These are phyloP conservation scores for Trematomus loennbergii DNA, from an alignment of 2,113 vertebrate species.

Conservation along the genomic window DNA sequence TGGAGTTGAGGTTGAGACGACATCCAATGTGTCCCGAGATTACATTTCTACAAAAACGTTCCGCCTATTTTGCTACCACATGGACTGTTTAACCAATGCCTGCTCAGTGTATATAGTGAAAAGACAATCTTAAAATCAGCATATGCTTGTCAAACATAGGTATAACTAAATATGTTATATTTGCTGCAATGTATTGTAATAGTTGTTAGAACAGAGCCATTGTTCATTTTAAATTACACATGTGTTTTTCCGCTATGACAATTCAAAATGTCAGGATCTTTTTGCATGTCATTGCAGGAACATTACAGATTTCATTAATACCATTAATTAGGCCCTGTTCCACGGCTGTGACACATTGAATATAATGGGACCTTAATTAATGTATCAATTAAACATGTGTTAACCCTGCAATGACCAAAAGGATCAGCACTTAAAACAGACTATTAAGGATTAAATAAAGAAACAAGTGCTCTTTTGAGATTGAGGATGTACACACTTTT, in stretches of 20 bases:
- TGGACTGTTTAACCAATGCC: too few relatives aligned
- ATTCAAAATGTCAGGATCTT: not conserved
- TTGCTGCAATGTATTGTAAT: not conserved
- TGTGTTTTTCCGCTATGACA: not conserved
- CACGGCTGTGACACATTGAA: too few relatives aligned
- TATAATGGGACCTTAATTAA: too few relatives aligned
- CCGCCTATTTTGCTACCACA: too few relatives aligned
- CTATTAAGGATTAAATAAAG: not conserved
- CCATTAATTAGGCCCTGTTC: too few relatives aligned
- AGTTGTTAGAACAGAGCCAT: not conserved
- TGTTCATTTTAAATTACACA: not conserved
- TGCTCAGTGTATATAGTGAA: not conserved
- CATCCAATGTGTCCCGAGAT: too few relatives aligned
- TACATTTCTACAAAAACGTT: too few relatives aligned
- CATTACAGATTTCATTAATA: too few relatives aligned
- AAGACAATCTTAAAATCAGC: not conserved
- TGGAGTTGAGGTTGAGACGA: too few relatives aligned
- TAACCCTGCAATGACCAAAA: not conserved
- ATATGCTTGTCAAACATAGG: not conserved
- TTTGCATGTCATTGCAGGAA: too few relatives aligned
- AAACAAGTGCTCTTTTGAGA: not conserved
- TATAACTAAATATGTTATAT: not conserved
- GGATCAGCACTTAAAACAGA: not conserved
- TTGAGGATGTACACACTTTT: not conserved
- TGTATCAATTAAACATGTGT: too few relatives aligned